Conservation (phyloP, 2,797 vertebrate species). For the Limosa lapponica region DNA sequence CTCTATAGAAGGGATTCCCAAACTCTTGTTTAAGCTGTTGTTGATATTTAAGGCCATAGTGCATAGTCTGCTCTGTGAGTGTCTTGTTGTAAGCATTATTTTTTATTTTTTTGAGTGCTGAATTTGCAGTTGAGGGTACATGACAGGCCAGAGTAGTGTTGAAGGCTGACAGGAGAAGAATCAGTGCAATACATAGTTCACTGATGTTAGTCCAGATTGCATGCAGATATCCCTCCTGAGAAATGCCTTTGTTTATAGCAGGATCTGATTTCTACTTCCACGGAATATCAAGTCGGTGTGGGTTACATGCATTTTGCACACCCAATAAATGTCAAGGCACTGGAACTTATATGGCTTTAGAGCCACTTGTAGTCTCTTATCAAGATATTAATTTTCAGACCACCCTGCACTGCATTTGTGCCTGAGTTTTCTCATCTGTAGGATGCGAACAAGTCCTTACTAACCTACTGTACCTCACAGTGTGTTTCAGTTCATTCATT, state of each 20-base stretch:
- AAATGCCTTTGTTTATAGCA: not conserved
- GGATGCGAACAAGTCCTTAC: not conserved
- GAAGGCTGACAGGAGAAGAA: not conserved
- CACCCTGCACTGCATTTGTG: not conserved
- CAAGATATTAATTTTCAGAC: slow-evolving; percentile 6
- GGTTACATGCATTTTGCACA: not conserved
- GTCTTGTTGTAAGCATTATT: not conserved
- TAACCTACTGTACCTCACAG: not conserved
- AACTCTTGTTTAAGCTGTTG: not conserved
- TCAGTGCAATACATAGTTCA: not conserved
- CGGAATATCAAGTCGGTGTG: not conserved
- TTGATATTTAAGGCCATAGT: not conserved
- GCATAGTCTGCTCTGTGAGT: not conserved
- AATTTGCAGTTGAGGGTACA: not conserved
- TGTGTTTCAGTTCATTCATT: not conserved
- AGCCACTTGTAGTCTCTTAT: not conserved
- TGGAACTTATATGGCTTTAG: not conserved
- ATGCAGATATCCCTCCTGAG: not conserved
- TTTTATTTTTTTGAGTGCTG: not conserved
- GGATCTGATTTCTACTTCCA: not conserved
- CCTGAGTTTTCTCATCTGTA: not conserved
- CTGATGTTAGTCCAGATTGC: not conserved
- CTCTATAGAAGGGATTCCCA: not conserved
- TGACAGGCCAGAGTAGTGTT: not conserved
- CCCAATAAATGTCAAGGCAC: not conserved